Evolutionary conservation across 2,113 vertebrate species (phyloP).

Genomic region (Lontra canadensis): DNA sequence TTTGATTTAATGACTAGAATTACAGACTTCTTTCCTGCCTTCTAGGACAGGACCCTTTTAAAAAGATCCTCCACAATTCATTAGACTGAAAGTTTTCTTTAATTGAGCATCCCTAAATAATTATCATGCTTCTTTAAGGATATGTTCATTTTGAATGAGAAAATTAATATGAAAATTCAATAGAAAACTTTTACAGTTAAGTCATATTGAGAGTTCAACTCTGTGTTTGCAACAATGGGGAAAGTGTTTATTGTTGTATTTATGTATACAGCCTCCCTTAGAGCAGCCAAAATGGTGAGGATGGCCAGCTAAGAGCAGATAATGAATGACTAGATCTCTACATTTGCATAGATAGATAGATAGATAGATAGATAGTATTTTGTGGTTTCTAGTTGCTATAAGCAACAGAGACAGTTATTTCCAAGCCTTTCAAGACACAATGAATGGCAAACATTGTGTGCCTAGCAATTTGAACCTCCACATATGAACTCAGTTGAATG

Average conservation of each 20-base stretch:
- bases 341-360: not conserved
- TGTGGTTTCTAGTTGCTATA: slow-evolving; percentile 64
- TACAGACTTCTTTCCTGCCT: not conserved
- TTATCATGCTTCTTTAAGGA: not conserved
- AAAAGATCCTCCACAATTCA: not conserved
- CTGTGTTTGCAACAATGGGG: slow-evolving; percentile 38
- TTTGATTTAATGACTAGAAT: not conserved
- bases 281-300: slow-evolving; percentile 33
- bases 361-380: slow-evolving; percentile 4
- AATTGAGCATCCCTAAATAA: not conserved
- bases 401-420: slow-evolving; percentile 70
- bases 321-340: not conserved
- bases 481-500: slow-evolving; percentile 66
- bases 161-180: slow-evolving; percentile 70
- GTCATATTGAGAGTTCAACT: not conserved
- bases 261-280: slow-evolving; percentile 45
- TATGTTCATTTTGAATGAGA: slow-evolving; percentile 57
- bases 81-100: not conserved
- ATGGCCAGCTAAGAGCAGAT: slow-evolving; percentile 6
- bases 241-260: slow-evolving; percentile 61
- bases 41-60: not conserved
- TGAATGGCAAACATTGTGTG: slow-evolving; percentile 74
- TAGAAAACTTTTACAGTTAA: not conserved
- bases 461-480: slow-evolving; percentile 68
- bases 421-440: slow-evolving; percentile 60